These are phyloP conservation scores for Sweltsa coloradensis DNA, from an alignment of 1,140 invertebrate species.

Conservation along the genomic window DNA sequence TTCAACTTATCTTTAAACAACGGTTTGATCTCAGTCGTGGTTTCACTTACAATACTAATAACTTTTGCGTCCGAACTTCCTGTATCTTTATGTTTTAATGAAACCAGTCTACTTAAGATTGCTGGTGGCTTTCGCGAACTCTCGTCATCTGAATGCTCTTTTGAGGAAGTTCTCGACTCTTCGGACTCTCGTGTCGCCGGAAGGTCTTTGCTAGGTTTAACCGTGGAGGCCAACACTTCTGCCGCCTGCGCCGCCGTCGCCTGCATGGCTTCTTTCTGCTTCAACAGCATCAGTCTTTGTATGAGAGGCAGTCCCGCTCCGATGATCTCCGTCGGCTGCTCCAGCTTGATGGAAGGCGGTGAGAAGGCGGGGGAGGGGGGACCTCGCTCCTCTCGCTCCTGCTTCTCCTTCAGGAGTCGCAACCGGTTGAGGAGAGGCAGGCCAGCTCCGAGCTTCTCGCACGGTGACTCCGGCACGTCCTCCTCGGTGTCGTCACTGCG, in stretches of 20 bases:
- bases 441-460: conserved; percentile 53
- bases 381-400: conserved; percentile 43
- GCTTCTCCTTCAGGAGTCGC: conserved; percentile 71
- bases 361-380: background rate
- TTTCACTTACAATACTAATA: no score
- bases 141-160: conserved; percentile 5
- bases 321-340: conserved; percentile 40
- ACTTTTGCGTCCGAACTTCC: no score
- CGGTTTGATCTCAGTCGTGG: no score
- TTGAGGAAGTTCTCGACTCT: background rate
- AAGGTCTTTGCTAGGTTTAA: background rate
- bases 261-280: conserved; percentile 63
- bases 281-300: conserved; percentile 63
- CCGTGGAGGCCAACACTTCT: conserved; percentile 14
- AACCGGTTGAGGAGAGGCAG: conserved; percentile 65
- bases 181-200: background rate
- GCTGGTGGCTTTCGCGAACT: background rate
- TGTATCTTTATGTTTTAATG: background rate
- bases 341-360: background rate
- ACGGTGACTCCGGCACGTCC: conserved; percentile 36
- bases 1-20: no score
- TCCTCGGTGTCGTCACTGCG: conserved; percentile 51
- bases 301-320: conserved; percentile 62
- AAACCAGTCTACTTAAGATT: background rate
- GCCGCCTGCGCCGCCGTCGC: conserved; percentile 25